These are phyloP conservation scores for Xyrauchen texanus DNA, from an alignment of 2,113 vertebrate species.

Conservation along the genomic window DNA sequence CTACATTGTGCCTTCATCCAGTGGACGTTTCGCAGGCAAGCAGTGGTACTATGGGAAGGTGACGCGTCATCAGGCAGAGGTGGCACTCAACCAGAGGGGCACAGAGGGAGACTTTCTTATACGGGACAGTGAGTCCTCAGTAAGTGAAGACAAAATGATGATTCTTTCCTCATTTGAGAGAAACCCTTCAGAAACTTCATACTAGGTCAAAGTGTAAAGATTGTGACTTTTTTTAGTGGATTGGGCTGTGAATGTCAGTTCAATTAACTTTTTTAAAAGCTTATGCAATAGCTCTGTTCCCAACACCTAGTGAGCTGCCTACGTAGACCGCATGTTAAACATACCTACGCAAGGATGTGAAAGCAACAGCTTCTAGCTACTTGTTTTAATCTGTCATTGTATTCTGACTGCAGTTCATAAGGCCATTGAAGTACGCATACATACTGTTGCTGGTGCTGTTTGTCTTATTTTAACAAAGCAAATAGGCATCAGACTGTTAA, in stretches of 20 bases:
- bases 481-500: no score
- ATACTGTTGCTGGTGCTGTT: no score
- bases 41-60: slow-evolving; percentile 92
- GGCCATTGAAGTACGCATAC: no score
- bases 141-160: slow-evolving; percentile 67
- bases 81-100: slow-evolving; percentile 87
- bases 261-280: not conserved
- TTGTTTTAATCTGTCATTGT: no score
- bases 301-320: not conserved
- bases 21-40: slow-evolving; percentile 85
- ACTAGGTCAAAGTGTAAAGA: not conserved
- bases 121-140: slow-evolving; percentile 90
- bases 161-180: not conserved
- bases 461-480: no score
- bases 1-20: slow-evolving; percentile 84
- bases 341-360: no score
- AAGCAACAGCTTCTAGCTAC: no score
- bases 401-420: no score
- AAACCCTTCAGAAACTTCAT: not conserved
- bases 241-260: not conserved
- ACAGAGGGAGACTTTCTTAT: slow-evolving; percentile 89
- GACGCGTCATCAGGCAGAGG: slow-evolving; percentile 89
- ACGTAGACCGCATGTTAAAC: no score
- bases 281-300: not conserved
- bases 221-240: not conserved